Percentiles rank a stretch among this genome's conserved stretches.
Conservation (phyloP, 2,888 invertebrate species). For the Opisthograptis luteolata region DNA sequence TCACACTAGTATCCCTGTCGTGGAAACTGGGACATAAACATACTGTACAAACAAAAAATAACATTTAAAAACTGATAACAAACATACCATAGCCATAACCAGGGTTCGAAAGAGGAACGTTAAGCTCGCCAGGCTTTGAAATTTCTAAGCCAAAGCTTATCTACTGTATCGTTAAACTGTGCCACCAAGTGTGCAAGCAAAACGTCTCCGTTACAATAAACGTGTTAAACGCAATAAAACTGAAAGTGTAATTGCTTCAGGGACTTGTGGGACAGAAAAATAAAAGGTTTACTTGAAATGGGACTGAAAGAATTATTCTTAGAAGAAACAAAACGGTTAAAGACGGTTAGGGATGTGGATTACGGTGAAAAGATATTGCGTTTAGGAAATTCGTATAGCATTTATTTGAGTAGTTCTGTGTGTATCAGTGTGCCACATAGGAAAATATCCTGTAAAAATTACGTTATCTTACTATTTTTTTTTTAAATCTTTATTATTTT, state of each 20-base stretch:
- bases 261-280: slow-evolving; percentile 32
- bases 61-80: too few relatives aligned
- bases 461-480: too few relatives aligned
- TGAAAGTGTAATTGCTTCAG: slow-evolving; percentile 40
- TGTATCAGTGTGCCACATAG: too few relatives aligned
- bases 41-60: too few relatives aligned
- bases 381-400: background rate
- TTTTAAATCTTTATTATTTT: too few relatives aligned
- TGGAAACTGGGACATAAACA: too few relatives aligned
- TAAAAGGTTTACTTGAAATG: slow-evolving; percentile 23
- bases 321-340: slow-evolving; percentile 7
- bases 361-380: background rate
- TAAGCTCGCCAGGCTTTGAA: background rate
- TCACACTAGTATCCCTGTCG: too few relatives aligned
- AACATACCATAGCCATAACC: too few relatives aligned
- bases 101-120: too few relatives aligned
- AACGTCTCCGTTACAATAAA: slow-evolving; percentile 35
- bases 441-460: too few relatives aligned
- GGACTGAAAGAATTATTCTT: slow-evolving; percentile 11
- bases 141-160: background rate
- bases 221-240: slow-evolving; percentile 40
- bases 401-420: too few relatives aligned
- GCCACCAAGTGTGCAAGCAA: slow-evolving; percentile 26
- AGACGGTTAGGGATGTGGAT: background rate
- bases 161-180: background rate